Base-by-base conservation (phyloP, 64 coral and sea anemone genomes). In the Trachythela sp. region DNA sequence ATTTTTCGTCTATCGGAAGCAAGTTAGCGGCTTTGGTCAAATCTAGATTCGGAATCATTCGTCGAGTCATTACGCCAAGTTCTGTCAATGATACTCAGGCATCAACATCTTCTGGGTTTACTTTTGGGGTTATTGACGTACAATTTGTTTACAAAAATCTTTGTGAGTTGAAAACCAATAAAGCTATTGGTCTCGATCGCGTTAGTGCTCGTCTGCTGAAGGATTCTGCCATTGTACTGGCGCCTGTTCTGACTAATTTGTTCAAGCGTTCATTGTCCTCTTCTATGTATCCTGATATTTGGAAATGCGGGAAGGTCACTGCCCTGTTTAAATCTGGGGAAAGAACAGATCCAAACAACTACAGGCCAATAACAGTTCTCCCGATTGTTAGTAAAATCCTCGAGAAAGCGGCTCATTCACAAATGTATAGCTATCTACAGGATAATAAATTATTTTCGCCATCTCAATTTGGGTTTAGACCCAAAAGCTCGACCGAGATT, bases 121-220 rank as follows among this genome's bases (percentile, higher is more conserved):
- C 15, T 80, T 80, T 80, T 30, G 20, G 30, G 9, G 7, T 18
- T 15, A 80, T 80, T 35, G 37, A 35, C 34, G 75, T 34, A 35
- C 20, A 35, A 17, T 80, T 80, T 80, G 75, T 80, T 30, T 30
- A 9, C 30, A 80, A 37, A 37, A 20, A 80, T 29, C 75, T 80
- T 30, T 9, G 30, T 6, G 15, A 40, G 14, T 30, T 80, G 4
- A 90, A 90, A 77, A 75, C 87, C 22, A 88, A 88, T 36, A 77
- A 88, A 77, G 88, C 41, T 10, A 71, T 84, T 39, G 88, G 54
- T 37, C 37, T 80, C 15, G 75, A 80, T 80, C 9, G 80, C 32
- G 80, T 84, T 54, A 90, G 88, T 90, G 88, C 77, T 42, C 83
- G 41, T 84, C 48, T 90, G 77, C 49, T 89, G 45, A 89, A 89